Evolutionary conservation across 2,113 vertebrate genomes (phyloP), one percentile per base, ranked within the genome.

Genomic region (Cyprinodon brontotheroides): DNA sequence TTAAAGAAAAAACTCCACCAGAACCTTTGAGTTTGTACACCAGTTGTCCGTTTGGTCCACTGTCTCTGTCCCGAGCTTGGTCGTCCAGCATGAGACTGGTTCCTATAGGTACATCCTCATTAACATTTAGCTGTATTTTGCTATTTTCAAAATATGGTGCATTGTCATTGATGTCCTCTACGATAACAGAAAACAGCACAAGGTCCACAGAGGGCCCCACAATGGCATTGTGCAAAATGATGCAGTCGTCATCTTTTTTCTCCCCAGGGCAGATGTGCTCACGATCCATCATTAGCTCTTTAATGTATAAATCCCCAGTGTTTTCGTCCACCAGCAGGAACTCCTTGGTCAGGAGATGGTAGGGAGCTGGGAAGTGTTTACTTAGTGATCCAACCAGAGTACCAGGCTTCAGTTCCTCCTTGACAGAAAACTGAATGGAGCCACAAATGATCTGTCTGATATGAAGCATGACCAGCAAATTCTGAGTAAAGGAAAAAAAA

Each of bases 131-230:
- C 61, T 63, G 72, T 66, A 94, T 93, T 77, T 89, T 84, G 53
- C 38, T 81, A 41, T 82, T 92, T 74, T 91, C 85, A 86, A 94
- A 94, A 83, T 68, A 61, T 43, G 94, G 94, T 9, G 70, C 62
- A 62, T 95, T 95, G 88, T 95, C 94, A 81, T 95, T 95, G 74
- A 95, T 87, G 84, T 95, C 93, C 63, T 93, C 86, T 66, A 95
- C 77, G 64, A 88, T 85, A 72, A 95, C 77, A 65, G 67, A 77
- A 63, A 95, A 90, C 80, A 90, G 87, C 41, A 94, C 75, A 39
- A 93, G 74, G 65, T 94, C 89, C 45, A 72, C 76, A 12, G 88
- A 75, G 78, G 87, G 75, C 47, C 88, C 88, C 50, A 92, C 90
- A 0, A 95, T 36, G 10, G 89, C 92, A 65, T 84, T 82, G 47